Percentiles rank a stretch among this genome's conserved stretches.
Evolutionary conservation across 2,888 invertebrate species (phyloP).

Genomic region (Patella pellucida): DNA sequence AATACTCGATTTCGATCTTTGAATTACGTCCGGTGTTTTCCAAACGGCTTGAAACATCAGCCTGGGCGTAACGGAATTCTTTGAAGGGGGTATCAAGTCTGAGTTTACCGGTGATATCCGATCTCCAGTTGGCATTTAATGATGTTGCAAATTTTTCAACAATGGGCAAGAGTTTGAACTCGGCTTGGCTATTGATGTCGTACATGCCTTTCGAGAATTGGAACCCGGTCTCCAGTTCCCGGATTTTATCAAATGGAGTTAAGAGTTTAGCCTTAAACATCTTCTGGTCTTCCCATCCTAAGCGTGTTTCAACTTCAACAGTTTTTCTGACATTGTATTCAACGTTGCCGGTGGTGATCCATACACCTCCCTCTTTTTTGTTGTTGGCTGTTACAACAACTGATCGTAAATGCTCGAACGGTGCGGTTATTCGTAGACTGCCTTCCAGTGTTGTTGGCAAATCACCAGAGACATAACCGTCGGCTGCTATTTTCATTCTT

Average conservation of each 20-base stretch:
- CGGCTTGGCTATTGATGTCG: conserved; percentile 40
- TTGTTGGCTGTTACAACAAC: conserved; percentile 33
- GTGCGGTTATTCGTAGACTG: conserved; percentile 41
- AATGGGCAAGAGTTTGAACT: conserved; percentile 37
- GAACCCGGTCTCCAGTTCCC: conserved; percentile 36
- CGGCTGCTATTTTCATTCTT: conserved; percentile 32
- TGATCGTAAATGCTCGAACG: conserved; percentile 34
- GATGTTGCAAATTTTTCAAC: conserved; percentile 7
- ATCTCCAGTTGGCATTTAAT: not conserved
- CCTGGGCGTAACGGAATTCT: conserved; percentile 43
- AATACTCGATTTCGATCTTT: conserved; percentile 41
- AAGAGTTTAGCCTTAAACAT: conserved; percentile 38
- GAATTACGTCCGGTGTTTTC: conserved; percentile 36
- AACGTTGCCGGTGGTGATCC: conserved; percentile 39
- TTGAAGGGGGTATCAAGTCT: conserved; percentile 40
- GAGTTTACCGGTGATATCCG: conserved; percentile 2
- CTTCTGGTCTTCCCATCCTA: conserved; percentile 43
- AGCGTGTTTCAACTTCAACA: conserved; percentile 37
- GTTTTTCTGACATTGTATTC: conserved; percentile 44
- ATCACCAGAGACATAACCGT: conserved; percentile 16
- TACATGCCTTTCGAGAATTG: conserved; percentile 32
- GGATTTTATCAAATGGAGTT: conserved; percentile 49
- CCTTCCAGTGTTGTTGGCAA: conserved; percentile 31
- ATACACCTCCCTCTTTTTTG: conserved; percentile 43
- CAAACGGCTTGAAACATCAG: conserved; percentile 38